Percentiles rank a stretch among this genome's conserved stretches.
Evolutionary conservation across 2,888 invertebrate genomes (phyloP).

Genomic region (Drosophila rellima): DNA sequence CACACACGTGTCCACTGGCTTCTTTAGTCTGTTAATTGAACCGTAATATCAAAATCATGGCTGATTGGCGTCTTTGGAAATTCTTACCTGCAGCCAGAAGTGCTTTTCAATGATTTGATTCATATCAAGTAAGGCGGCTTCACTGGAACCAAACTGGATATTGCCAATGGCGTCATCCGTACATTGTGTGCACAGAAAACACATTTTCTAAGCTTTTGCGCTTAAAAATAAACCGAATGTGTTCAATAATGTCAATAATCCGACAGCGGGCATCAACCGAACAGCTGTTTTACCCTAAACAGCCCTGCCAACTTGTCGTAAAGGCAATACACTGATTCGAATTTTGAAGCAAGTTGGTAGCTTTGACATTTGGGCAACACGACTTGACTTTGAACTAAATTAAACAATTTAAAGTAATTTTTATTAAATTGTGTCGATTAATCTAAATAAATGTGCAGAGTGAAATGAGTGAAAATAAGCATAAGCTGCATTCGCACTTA

Average conservation of each 20-base stretch:
- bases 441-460: constrained; percentile 25
- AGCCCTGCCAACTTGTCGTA: constrained; percentile 34
- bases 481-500: constrained; percentile 18
- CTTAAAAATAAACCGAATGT: constrained; percentile 14
- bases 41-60: not conserved
- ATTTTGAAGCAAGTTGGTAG: constrained; percentile 27
- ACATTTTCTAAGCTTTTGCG: constrained; percentile 51
- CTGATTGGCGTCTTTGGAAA: not conserved
- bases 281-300: constrained; percentile 37
- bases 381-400: constrained; percentile 57
- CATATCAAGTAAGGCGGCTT: constrained; percentile 64
- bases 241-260: constrained; percentile 11
- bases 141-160: constrained; percentile 62
- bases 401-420: constrained; percentile 69
- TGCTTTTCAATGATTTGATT: constrained; percentile 70
- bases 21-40: constrained; percentile 40
- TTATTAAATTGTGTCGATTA: constrained; percentile 26
- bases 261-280: constrained; percentile 19
- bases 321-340: not conserved
- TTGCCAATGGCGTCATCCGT: constrained; percentile 55
- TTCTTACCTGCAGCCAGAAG: constrained; percentile 72
- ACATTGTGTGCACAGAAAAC: constrained; percentile 68
- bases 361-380: not conserved
- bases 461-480: constrained; percentile 20
- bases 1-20: constrained; percentile 54